Conservation (phyloP, 2,797 vertebrate species). For the Delichon dasypus region DNA sequence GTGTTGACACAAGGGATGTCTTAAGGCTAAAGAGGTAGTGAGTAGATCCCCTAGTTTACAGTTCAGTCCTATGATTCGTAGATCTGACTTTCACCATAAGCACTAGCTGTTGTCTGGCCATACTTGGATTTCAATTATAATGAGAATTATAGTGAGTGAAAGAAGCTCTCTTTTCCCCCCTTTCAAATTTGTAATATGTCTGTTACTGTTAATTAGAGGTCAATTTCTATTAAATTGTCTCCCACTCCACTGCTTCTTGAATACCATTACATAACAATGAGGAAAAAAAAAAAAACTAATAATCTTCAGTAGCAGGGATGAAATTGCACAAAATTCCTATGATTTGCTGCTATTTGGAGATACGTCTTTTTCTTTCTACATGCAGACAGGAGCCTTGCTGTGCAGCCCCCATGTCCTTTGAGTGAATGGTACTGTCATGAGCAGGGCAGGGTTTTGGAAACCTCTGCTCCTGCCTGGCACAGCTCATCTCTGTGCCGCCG, state of each 20-base stretch:
- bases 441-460: not conserved
- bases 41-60: not conserved
- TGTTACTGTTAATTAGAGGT: not conserved
- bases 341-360: not conserved
- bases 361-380: not conserved
- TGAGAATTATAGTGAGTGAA: not conserved
- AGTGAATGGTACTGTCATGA: rapidly evolving
- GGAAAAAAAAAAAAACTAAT: not conserved
- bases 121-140: not conserved
- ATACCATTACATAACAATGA: not conserved
- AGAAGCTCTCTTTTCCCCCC: not conserved
- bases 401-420: not conserved
- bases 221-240: not conserved
- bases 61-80: not conserved
- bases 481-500: not conserved
- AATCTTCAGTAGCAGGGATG: not conserved
- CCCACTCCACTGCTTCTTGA: not conserved
- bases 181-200: not conserved
- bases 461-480: not conserved
- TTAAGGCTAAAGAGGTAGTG: not conserved
- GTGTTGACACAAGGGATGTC: not conserved
- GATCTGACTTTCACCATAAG: not conserved
- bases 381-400: not conserved
- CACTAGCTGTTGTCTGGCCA: not conserved
- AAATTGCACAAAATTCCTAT: not conserved